Base-by-base conservation (phyloP, 2,797 vertebrate genomes). In the Antrozous pallidus region DNA sequence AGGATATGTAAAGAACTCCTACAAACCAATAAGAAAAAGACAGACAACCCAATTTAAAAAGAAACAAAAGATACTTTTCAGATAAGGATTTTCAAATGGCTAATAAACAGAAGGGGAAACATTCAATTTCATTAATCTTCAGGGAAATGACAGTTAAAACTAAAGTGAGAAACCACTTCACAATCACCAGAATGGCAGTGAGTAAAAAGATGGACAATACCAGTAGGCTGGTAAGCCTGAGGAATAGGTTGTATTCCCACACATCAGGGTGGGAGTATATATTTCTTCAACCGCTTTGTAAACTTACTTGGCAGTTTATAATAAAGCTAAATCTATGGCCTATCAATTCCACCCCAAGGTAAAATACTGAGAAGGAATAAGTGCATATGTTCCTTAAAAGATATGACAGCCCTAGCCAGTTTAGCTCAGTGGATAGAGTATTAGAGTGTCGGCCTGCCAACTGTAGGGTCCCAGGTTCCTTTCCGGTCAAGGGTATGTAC, bases 61-160 rank as follows among this genome's bases (percentile, higher is more conserved):
- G 8, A 90, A 71, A 69, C 28, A 63, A 82, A 51, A 24, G 54
- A 58, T 4, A 40, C 38, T 71, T 88, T 45, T 75, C 54, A 73
- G 67, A 91, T 49, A 49, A 84, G 40, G 40, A 65, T 82, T 94
- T 78, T 69, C 40, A 73, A 92, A 45, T 14, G 54, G 77, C 28
- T 87, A 79, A 58, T 24, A 61, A 79, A 82, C 40, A 87, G 93
- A 71, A 63, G 17, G 51, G 63, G 73, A 73, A 56, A 91, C 10
- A 75, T 40, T 17, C 26, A 22, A 14, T 65, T 47, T 61, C 10
- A 49, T 73, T 20, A 38, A 84, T 38, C 83, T n/a, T 26, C 31
- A 58, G 69, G 61, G n/a, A 82, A 92, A 78, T 28, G 40, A 36
- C 78, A 56, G 38, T 18, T 81, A 22, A 78, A 93, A 18, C 26